Conservation (phyloP, 2,797 vertebrate species). For the Graptemys geographica region DNA sequence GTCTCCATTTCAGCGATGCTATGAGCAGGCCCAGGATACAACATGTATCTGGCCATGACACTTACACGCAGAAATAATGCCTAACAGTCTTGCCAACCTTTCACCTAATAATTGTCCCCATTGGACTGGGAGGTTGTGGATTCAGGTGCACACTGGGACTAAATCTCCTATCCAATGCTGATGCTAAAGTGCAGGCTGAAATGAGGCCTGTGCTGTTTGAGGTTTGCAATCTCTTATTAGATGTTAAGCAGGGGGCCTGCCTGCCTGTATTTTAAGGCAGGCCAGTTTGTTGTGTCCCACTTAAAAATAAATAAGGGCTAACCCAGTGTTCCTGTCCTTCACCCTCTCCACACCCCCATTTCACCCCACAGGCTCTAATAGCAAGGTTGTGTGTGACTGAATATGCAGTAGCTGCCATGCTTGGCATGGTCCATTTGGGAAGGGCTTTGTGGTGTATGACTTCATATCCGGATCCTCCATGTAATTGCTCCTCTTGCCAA, state of each 20-base stretch:
- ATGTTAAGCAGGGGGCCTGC: not conserved
- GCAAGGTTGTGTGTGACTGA: not conserved
- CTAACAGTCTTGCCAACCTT: not conserved
- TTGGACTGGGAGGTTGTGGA: not conserved
- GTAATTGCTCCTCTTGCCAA: not conserved
- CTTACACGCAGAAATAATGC: rapidly evolving
- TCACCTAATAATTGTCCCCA: not conserved
- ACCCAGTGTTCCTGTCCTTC: not conserved
- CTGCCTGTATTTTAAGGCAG: not conserved
- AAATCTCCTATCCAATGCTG: not conserved
- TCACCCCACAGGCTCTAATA: not conserved
- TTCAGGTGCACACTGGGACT: not conserved
- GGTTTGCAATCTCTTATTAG: not conserved
- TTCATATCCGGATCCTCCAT: not conserved
- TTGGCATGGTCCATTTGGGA: not conserved
- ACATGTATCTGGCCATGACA: not conserved
- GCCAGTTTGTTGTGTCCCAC: not conserved
- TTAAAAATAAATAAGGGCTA: not conserved
- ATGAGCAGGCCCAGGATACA: not conserved
- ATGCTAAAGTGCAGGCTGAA: not conserved
- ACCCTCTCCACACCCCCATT: not conserved
- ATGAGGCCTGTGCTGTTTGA: not conserved
- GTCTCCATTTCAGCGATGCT: constrained; percentile 17
- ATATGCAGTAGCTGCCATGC: no score
- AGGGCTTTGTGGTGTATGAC: not conserved